Conservation (phyloP, 2,888 invertebrate genomes). For the Microctonus hyperodae region DNA sequence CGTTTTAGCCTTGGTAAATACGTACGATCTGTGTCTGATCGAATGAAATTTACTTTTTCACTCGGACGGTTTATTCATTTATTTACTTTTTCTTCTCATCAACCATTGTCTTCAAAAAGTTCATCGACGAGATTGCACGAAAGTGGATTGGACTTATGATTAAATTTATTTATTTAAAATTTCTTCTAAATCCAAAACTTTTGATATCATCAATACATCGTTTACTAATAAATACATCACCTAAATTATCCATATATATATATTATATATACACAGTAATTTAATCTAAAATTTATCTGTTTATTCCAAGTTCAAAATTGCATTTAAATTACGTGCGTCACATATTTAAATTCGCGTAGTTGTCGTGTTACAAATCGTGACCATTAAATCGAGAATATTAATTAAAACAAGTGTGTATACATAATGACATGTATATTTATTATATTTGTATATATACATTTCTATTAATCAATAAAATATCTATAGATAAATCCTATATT, state of each 20-base stretch:
- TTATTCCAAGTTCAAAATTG: background rate
- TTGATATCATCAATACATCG: too few relatives aligned
- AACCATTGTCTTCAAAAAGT: background rate
- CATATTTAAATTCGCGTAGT: background rate
- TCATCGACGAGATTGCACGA: background rate
- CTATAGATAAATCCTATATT: too few relatives aligned
- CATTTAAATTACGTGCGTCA: background rate
- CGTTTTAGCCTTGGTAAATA: background rate
- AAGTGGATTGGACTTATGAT: background rate
- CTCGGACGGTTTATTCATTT: background rate
- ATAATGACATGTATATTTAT: too few relatives aligned
- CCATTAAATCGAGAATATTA: background rate
- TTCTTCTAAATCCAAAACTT: too few relatives aligned
- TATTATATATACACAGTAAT: background rate
- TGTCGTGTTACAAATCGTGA: background rate
- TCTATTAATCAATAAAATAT: too few relatives aligned
- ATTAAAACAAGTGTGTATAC: background rate
- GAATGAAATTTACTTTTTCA: background rate
- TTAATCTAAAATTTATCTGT: background rate
- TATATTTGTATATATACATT: too few relatives aligned
- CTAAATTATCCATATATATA: background rate
- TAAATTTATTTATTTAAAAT: too few relatives aligned
- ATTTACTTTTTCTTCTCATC: background rate
- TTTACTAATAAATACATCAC: too few relatives aligned
- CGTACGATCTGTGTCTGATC: background rate